Base-by-base conservation (phyloP, 2,113 vertebrate genomes). In the Varanus salvator region DNA sequence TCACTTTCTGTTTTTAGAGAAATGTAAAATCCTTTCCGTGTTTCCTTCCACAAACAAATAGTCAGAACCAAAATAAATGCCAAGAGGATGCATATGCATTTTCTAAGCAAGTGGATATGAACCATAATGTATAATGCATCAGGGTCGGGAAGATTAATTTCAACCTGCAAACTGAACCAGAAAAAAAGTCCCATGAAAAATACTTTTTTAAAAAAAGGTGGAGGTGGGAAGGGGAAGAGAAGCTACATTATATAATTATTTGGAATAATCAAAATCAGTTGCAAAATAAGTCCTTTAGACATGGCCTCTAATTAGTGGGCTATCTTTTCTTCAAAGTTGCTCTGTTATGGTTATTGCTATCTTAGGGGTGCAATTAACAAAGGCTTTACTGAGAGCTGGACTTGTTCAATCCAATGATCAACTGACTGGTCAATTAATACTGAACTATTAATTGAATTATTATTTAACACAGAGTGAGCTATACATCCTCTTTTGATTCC, bases 31-130 rank as follows among this genome's bases (percentile, higher is more conserved):
- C 91, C 96, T 95, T 96, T 97, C 91, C 91, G 96, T 0, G 93
- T 96, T 90, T 97, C 97, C 88, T 95, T 97, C 97, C 97, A 97
- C 31, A 97, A 80, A 92, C 96, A 97, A 95, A 97, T 80, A 1
- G 93, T 91, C 25, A 97, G 93, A 1, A 97, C 95, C 34, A 97
- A 88, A 90, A 97, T 89, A 48, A 97, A 80, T 82, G 93, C 91
- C 92, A 97, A 92, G 34, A 97, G 86, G 64, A 90, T 91, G 92
- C 84, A 97, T 31, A 91, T 86, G 0, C 93, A 88, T 68, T 97
- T 97, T 93, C 94, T 97, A 92, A 97, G 72, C 91, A 97, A 80
- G 88, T 94, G 97, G 95, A 96, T 89, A 91, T 92, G 96, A 97
- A 97, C 96, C 97, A 97, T 97, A 96, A 94, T 97, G 97, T 82